Conservation (phyloP, 2,113 vertebrate genomes). For the Camelus dromedarius region DNA sequence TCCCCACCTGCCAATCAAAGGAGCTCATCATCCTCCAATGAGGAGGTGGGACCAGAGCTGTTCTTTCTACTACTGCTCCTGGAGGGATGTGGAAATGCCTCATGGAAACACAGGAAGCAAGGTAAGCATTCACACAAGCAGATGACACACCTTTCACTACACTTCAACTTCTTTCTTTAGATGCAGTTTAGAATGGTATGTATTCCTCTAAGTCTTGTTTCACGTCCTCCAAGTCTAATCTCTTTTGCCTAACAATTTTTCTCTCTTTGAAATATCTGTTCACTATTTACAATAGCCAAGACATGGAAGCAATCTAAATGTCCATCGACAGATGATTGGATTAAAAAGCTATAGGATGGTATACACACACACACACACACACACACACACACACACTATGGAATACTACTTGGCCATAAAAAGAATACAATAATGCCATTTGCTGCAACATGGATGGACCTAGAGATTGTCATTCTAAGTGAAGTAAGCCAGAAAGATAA, state of each 20-base stretch:
- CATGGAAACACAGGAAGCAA: neutral
- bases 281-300: too few species aligned
- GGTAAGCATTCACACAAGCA: rapidly evolving
- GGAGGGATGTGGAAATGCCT: neutral
- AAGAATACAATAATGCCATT: too few species aligned
- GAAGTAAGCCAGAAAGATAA: too few species aligned
- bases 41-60: neutral
- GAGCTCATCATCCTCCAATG: neutral
- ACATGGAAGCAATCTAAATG: too few species aligned
- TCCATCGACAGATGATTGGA: too few species aligned
- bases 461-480: too few species aligned
- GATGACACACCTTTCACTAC: neutral
- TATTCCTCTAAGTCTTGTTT: neutral
- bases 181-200: neutral
- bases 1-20: neutral
- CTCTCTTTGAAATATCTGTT: neutral
- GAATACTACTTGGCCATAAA: too few species aligned
- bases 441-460: too few species aligned
- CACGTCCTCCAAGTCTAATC: neutral
- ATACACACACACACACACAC: too few species aligned
- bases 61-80: neutral
- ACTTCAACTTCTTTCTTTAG: neutral
- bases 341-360: too few species aligned
- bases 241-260: neutral
- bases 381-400: too few species aligned